Base-by-base conservation (phyloP, 1,140 invertebrate genomes). In the Antheraea pernyi region DNA sequence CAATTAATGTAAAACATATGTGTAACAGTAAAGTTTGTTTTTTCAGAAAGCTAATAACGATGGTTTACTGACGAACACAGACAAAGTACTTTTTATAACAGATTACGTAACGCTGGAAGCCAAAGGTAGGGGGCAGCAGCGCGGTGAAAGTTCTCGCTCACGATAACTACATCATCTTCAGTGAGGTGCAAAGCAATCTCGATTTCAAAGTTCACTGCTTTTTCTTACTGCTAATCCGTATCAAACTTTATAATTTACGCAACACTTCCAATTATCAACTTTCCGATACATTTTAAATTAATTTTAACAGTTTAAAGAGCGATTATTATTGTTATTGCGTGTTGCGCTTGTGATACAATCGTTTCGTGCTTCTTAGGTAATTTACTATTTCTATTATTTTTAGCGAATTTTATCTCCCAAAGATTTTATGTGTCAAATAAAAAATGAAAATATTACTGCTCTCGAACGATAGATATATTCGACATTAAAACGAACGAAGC, bases 91-190 rank as follows among this genome's bases (percentile, higher is more conserved):
- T 63, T 65, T 72, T 67, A 39, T 69, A 67, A 63, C n/a, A 65
- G 68, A 66, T 77, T 77, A 72, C 70, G 63, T 74, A 77, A 77
- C 62, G 30, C 13, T 68, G n/a, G 60, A 19, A 10, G 39, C 16
- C 19, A 42, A 18, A 48, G 64, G 64, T 48, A 42, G 64, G 42
- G 69, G 70, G 36, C 67, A 62, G 16, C 67, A 53, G 30, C 63
- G 59, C 72, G 76, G 82, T 84, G 84, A 86, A 86, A 86, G 84
- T 86, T 68, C 66, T 71, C 82, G 78, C 78, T 79, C 74, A 84
- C 75, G 76, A 78, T 76, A 85, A 85, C 83, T 77, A 70, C 77
- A 72, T 74, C 74, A 77, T 80, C 76, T 78, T 81, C 74, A 71
- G 72, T 68, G 53, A 70, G 60, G 65, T 71, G 72, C 71, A 68